Evolutionary conservation across 2,797 vertebrate species (phyloP), one percentile per base, ranked within the genome.

Genomic region (Melopsittacus undulatus): DNA sequence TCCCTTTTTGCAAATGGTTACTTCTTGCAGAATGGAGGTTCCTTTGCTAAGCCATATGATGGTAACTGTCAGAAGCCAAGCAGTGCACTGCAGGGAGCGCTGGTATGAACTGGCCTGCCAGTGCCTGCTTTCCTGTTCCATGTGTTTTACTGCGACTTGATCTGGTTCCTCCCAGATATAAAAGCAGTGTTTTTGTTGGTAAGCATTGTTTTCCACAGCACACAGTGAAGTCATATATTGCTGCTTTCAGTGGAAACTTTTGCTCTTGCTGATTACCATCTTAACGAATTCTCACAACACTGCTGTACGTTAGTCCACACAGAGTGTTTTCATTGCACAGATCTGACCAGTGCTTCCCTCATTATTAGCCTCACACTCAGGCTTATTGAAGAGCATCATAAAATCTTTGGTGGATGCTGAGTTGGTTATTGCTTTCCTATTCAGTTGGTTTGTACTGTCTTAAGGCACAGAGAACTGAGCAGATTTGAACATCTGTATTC

Each of bases 261-360:
- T 68, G 52, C 38, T 79, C 18, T 59, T 89, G 56, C 62, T 81
- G 34, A 16, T 14, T 17, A 1, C 66, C 18, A 5, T 2, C 46
- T 8, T 42, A 29, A n/a, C 3, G 30, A 79, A 27, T 61, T 36
- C 59, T 83, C 68, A 12, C 43, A 42, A 3, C 1, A 1, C 34
- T 62, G 74, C 74, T 92, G 34, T 32, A 1, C 10, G 0, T 90
- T 6, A n/a, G 38, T 27, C 57, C 30, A 6, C 1, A 2, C 69
- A 64, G 62, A 61, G 69, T 24, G 13, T 51, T 91, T 38, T 59
- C 83, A 2, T 5, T 26, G 42, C 5, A 20, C 15, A 49, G 27
- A 40, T 10, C 26, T 4, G 3, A 75, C 38, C 11, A 8, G 0
- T 2, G 6, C 42, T 30, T 34, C 49, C 54, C 69, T 79, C 22